phyloP scores from a whole-genome alignment of 2,888 invertebrate species.

The Nudaria mundana region DNA sequence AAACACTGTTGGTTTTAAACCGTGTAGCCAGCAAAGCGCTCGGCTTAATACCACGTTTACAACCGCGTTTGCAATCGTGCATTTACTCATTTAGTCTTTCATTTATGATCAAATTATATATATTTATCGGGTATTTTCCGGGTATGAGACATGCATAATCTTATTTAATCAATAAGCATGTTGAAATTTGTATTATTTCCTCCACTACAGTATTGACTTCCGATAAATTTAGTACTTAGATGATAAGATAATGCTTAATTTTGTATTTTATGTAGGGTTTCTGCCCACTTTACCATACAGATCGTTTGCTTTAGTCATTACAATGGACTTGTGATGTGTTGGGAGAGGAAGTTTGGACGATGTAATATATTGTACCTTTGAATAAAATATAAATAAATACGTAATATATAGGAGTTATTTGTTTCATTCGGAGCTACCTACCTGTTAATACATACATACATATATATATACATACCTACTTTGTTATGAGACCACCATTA shows the following conservation, averaged over 20 bases:
- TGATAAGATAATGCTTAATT: slow-evolving; percentile 74
- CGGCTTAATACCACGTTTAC: no score
- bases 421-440: slow-evolving; percentile 42
- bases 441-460: no score
- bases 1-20: no score
- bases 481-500: no score
- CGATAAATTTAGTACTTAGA: slow-evolving; percentile 66
- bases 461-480: no score
- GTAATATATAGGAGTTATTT: slow-evolving; percentile 70
- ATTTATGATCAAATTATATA: slow-evolving; percentile 41
- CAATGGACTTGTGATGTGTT: slow-evolving; percentile 67
- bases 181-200: slow-evolving; percentile 65
- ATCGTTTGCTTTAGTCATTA: slow-evolving; percentile 74
- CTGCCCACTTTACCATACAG: slow-evolving; percentile 67
- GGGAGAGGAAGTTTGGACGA: slow-evolving; percentile 69
- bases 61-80: no score
- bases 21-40: no score
- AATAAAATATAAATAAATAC: slow-evolving; percentile 79
- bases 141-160: slow-evolving; percentile 65
- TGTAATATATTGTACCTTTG: slow-evolving; percentile 81
- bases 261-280: slow-evolving; percentile 72
- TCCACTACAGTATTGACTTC: slow-evolving; percentile 77
- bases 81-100: slow-evolving; percentile 57
- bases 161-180: slow-evolving; percentile 63
- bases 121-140: slow-evolving; percentile 38